These are phyloP conservation scores for Heteromurus nitidus DNA, from an alignment of 2,888 invertebrate genomes.

Conservation along the genomic window DNA sequence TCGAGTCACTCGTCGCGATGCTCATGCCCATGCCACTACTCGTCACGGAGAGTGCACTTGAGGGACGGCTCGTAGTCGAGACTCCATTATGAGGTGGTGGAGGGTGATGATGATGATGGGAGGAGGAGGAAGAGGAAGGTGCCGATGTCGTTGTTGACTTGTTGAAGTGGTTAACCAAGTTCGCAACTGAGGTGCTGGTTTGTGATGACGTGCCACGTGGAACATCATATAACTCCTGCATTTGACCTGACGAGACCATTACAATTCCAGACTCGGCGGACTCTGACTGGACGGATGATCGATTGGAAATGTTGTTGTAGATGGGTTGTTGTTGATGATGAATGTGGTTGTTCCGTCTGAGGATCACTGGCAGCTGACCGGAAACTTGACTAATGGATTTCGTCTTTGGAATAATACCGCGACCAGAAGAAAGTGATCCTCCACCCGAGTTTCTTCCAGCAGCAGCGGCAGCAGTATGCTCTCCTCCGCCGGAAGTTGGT, in stretches of 20 bases:
- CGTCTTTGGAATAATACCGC: too few relatives aligned
- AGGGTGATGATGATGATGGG: too few relatives aligned
- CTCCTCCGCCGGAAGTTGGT: not conserved
- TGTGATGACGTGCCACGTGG: conserved; percentile 50
- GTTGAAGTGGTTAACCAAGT: not conserved
- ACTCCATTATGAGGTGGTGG: conserved; percentile 25
- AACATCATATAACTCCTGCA: conserved; percentile 68
- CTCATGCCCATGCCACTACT: conserved; percentile 68
- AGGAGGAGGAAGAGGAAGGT: too few relatives aligned
- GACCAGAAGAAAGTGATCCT: too few relatives aligned
- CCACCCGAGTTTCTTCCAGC: not conserved
- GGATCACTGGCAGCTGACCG: not conserved
- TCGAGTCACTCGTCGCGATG: conserved; percentile 68
- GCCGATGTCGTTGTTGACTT: too few relatives aligned
- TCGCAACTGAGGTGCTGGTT: not conserved
- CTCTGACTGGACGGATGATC: conserved; percentile 56
- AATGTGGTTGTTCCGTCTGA: not conserved
- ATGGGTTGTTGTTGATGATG: not conserved
- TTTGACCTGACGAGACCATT: conserved; percentile 49
- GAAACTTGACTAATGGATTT: conserved; percentile 21
- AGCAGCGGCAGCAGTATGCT: too few relatives aligned
- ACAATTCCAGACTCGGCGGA: conserved; percentile 58
- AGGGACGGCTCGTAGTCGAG: conserved; percentile 67
- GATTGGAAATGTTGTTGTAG: conserved; percentile 16
- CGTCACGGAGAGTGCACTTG: conserved; percentile 68